Conservation (phyloP, 2,888 invertebrate species). For the Nesidiocoris tenuis region DNA sequence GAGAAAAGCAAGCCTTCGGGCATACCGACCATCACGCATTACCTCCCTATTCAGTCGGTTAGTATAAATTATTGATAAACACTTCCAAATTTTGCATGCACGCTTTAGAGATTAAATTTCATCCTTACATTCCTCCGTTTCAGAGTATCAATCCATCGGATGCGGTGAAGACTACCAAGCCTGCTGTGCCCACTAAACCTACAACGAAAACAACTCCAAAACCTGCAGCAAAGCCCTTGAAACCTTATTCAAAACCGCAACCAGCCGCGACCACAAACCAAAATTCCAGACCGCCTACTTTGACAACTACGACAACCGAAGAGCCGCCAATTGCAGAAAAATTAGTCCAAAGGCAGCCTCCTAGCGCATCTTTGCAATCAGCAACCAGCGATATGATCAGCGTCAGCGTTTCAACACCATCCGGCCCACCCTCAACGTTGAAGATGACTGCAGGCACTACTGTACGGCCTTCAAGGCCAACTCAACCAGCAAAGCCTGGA, state of each 20-base stretch:
- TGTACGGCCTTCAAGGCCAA: conserved; percentile 1
- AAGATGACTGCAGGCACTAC: conserved; percentile 17
- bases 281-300: not conserved
- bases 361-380: not conserved
- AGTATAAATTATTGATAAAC: conserved; percentile 16
- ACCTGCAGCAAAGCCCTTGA: conserved; percentile 43
- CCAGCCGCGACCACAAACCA: not conserved
- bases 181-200: conserved; percentile 44
- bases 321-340: conserved; percentile 32
- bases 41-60: conserved; percentile 49
- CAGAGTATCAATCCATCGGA: conserved; percentile 28
- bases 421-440: conserved; percentile 22
- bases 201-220: conserved; percentile 43
- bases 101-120: not conserved
- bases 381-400: conserved; percentile 19
- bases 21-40: conserved; percentile 50
- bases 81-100: conserved; percentile 4
- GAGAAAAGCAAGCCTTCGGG: conserved; percentile 50
- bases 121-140: not conserved
- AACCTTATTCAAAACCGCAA: conserved; percentile 39
- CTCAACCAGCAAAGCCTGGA: not conserved
- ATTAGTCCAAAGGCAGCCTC: conserved; percentile 22
- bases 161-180: conserved; percentile 48
- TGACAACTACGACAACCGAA: not conserved
- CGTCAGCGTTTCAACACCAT: conserved; percentile 21